Conservation (phyloP, 2,888 invertebrate species). For the Folsomia candida region DNA sequence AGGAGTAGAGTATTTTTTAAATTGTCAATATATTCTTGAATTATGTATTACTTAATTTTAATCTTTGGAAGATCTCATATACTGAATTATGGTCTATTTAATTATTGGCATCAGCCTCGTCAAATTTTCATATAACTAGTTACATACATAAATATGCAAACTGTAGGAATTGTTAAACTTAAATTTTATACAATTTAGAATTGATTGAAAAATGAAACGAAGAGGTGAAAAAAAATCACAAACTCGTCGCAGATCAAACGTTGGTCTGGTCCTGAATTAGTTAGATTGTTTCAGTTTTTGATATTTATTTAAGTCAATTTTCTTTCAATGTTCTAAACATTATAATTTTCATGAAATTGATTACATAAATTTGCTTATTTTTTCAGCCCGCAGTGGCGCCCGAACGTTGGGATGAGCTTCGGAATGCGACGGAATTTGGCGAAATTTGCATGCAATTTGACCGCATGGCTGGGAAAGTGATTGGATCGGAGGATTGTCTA, state of each 20-base stretch:
- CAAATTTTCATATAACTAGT: too few species aligned
- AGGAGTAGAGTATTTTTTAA: not conserved
- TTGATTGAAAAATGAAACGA: too few species aligned
- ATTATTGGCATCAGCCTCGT: too few species aligned
- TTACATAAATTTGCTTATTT: not conserved
- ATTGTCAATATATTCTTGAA: not conserved
- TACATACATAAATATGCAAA: too few species aligned
- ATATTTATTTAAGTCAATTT: not conserved
- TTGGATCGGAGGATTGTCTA: constrained; percentile 37
- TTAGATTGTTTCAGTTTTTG: not conserved
- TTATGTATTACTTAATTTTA: not conserved
- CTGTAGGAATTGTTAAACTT: too few species aligned
- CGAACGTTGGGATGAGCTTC: constrained; percentile 39
- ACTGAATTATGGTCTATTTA: too few species aligned
- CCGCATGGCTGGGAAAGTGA: constrained; percentile 20
- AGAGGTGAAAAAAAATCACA: too few species aligned
- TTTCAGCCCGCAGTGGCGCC: constrained; percentile 37
- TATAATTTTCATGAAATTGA: too few species aligned
- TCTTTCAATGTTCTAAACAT: not conserved
- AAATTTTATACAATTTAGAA: too few species aligned
- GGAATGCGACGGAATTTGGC: constrained; percentile 37
- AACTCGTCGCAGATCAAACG: too few species aligned
- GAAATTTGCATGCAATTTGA: constrained; percentile 38
- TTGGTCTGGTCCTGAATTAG: too few species aligned
- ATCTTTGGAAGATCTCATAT: too few species aligned